Evolutionary conservation across 2,797 vertebrate genomes (phyloP).

Genomic region (Cynopterus sphinx): DNA sequence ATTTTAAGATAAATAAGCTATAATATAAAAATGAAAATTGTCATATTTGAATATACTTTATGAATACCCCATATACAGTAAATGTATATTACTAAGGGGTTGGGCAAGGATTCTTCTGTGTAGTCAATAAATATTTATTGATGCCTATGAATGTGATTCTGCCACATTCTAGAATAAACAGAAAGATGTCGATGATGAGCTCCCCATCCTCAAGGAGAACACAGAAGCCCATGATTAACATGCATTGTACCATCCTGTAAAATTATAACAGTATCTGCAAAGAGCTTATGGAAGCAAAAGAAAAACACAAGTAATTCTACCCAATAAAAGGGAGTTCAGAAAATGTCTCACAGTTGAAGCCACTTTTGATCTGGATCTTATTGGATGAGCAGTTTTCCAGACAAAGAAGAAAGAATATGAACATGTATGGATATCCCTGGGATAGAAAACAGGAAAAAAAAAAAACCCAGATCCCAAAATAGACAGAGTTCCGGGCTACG

Average conservation of each 20-base stretch:
- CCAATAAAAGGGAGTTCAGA: not conserved
- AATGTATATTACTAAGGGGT: not conserved
- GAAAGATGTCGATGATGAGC: not conserved
- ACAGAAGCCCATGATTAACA: not conserved
- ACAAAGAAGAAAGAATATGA: constrained; percentile 9
- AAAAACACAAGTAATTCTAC: not conserved
- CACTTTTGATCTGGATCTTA: not conserved
- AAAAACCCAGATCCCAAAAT: not conserved
- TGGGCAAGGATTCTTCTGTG: not conserved
- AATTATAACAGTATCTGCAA: not conserved
- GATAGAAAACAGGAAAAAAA: constrained; percentile 15
- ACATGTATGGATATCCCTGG: not conserved
- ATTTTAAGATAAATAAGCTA: not conserved
- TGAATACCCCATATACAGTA: not conserved
- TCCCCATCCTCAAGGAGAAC: not conserved
- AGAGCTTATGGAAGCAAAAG: not conserved
- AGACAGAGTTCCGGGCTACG: not conserved
- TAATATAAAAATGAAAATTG: not conserved
- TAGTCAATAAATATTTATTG: not conserved
- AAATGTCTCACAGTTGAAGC: not conserved
- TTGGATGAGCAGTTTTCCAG: not conserved
- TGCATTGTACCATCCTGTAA: not conserved
- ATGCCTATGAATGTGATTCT: not conserved
- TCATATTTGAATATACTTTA: constrained; percentile 3
- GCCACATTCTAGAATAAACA: not conserved